Evolutionary conservation across 1,140 invertebrate genomes (phyloP), one percentile per base, ranked within the genome.

Genomic region (Pollicipes pollicipes): DNA sequence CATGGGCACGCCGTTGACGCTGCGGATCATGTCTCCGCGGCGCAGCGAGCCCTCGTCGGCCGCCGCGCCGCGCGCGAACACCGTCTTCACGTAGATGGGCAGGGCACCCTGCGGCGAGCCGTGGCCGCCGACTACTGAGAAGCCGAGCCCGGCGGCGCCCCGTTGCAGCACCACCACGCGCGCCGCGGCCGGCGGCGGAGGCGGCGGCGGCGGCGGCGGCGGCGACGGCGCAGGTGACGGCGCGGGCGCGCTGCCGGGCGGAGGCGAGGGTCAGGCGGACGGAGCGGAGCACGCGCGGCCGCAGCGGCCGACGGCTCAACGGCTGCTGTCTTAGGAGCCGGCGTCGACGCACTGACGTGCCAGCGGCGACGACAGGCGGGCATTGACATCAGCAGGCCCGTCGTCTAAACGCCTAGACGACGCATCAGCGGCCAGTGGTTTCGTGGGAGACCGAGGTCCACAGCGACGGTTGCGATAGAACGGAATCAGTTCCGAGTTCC

Each of bases 41-140:
- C 84, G 83, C 28, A 91, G 80, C 72, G 83, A 80, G 6, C 84
- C 86, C 70, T 85, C 83, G 72, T 86, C 84, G 32, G 87, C 86
- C 17, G 88, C 88, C 72, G 88, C 87, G 64, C 88, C 88, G 71
- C 85, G 85, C 68, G 86, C 84, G 77, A 90, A 90, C 69, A 91
- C 88, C n/a, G 86, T 90, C 77, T 91, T 91, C 24, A 91, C 87
- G 76, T 88, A 90, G 72, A 91, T 89, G 24, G 89, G 88, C 78
- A 90, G 84, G 75, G 88, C 84, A 3, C 88, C 88, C 74, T 87
- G 85, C 8, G 87, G 88, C 66, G 87, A 89, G 75, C 87, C 87
- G 69, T 84, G 84, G 0, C 88, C 89, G n/a, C 89, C 89, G 0
- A 91, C 88, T 58, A 91, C 88, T 45, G 87, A 88, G 78, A 91